phyloP scores from a whole-genome alignment of 1,140 invertebrate species.

The Zophobas morio region DNA sequence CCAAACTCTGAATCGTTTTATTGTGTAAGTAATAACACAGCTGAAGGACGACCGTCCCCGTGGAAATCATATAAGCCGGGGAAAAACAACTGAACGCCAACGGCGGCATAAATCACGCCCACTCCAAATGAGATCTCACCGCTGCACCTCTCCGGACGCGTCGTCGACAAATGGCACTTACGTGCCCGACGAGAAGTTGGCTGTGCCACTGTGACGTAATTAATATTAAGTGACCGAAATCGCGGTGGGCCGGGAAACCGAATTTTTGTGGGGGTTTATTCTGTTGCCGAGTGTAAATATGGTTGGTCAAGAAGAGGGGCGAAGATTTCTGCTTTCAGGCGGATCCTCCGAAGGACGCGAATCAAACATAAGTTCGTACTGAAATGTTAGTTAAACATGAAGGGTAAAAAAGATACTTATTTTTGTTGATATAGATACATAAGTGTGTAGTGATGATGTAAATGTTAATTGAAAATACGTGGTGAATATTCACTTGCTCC shows the following conservation, averaged over 20 bases:
- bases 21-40: slow-evolving; percentile 43
- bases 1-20: slow-evolving; percentile 35
- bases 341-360: too few species aligned
- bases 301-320: too few species aligned
- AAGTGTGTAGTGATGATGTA: too few species aligned
- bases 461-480: too few species aligned
- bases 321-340: too few species aligned
- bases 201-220: slow-evolving; percentile 34
- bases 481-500: too few species aligned
- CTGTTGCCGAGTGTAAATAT: neutral
- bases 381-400: too few species aligned
- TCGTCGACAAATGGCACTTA: slow-evolving; percentile 41
- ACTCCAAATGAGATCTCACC: slow-evolving; percentile 47
- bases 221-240: slow-evolving; percentile 38
- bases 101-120: slow-evolving; percentile 47
- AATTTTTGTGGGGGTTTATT: neutral
- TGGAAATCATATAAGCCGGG: slow-evolving; percentile 46
- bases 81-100: slow-evolving; percentile 42
- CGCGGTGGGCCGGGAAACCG: neutral
- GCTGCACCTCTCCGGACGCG: slow-evolving; percentile 30
- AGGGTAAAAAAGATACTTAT: too few species aligned
- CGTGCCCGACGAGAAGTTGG: slow-evolving; percentile 38
- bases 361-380: too few species aligned
- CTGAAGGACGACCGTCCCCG: slow-evolving; percentile 44
- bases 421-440: too few species aligned